A percentile compares a stretch with the other conserved stretches of the same genome.
Evolutionary conservation across 2,113 vertebrate genomes (phyloP).

Genomic region (Cynocephalus volans): DNA sequence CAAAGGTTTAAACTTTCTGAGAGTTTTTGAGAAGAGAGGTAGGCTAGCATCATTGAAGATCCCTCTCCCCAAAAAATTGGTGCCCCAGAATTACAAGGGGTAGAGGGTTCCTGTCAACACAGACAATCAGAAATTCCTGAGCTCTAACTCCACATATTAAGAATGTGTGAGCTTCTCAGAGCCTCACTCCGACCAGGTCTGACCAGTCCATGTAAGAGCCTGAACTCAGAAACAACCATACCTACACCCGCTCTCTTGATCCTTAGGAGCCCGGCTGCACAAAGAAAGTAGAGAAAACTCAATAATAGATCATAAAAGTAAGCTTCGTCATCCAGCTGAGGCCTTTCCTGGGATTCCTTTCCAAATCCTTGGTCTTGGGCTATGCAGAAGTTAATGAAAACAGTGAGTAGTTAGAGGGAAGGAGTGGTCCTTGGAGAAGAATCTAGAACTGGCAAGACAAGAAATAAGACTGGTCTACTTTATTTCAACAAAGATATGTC

Average conservation of each 20-base stretch:
- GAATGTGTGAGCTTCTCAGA: not conserved
- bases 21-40: not conserved
- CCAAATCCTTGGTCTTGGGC: not conserved
- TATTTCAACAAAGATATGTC: not conserved
- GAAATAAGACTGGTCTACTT: not conserved
- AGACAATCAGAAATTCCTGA: not conserved
- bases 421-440: not conserved
- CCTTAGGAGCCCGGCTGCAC: not conserved
- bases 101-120: not conserved
- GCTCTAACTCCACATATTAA: not conserved
- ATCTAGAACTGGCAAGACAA: constrained; percentile 5
- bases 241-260: not conserved
- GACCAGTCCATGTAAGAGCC: not conserved
- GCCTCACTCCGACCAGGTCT: not conserved
- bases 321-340: not conserved
- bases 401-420: not conserved
- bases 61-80: not conserved
- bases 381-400: constrained; percentile 33
- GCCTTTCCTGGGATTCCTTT: constrained; percentile 47
- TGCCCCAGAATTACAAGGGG: not conserved
- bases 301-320: not conserved
- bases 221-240: not conserved
- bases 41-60: not conserved
- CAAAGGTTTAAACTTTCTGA: not conserved
- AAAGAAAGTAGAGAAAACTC: not conserved